Percentiles rank a stretch among this genome's conserved stretches.
These are phyloP conservation scores for Hirundichthys speculiger DNA, from an alignment of 2,113 vertebrate genomes.

Conservation along the genomic window DNA sequence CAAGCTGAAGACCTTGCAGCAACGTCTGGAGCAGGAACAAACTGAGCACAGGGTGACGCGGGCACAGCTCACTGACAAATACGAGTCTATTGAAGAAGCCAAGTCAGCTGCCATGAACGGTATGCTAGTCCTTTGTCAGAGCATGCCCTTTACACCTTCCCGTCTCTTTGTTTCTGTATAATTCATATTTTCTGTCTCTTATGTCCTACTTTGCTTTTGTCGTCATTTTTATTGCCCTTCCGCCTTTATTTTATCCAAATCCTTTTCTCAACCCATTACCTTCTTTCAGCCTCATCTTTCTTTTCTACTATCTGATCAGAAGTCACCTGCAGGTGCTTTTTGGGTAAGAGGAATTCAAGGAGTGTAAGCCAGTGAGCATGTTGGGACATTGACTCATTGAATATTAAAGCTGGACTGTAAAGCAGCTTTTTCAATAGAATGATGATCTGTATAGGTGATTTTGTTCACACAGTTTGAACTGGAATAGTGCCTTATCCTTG, in stretches of 20 bases:
- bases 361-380: conserved; percentile 42
- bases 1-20: conserved; percentile 94
- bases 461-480: neutral
- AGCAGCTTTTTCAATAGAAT: conserved; percentile 3
- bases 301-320: conserved; percentile 20
- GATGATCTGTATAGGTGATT: neutral
- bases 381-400: conserved; percentile 39
- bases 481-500: neutral
- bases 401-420: conserved; percentile 32
- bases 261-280: neutral
- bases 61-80: conserved; percentile 94
- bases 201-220: neutral
- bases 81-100: conserved; percentile 96
- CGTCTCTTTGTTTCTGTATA: neutral
- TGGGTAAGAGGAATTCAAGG: conserved; percentile 45
- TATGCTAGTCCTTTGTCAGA: conserved; percentile 71
- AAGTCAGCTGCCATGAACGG: conserved; percentile 95
- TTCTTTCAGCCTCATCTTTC: conserved; percentile 12
- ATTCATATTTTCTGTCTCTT: neutral
- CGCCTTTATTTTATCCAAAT: neutral
- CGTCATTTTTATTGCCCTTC: neutral
- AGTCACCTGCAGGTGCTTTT: conserved; percentile 34
- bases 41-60: conserved; percentile 94
- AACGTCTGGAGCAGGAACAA: conserved; percentile 93
- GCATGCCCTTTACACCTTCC: conserved; percentile 15